Conservation (phyloP, 2,797 vertebrate species). For the Threskiornis aethiopicus region DNA sequence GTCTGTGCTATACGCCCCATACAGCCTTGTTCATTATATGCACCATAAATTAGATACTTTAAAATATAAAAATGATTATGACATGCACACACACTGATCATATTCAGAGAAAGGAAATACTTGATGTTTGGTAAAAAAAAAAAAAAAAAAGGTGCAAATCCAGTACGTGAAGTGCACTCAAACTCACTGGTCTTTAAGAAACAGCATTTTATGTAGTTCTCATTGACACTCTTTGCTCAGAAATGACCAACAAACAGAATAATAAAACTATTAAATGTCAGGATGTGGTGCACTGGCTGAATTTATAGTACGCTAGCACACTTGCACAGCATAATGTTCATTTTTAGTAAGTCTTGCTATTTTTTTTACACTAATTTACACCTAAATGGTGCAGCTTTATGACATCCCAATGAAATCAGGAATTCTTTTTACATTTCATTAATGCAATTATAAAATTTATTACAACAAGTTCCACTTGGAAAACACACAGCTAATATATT, state of each 20-base stretch:
- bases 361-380: background rate
- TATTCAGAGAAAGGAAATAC: background rate
- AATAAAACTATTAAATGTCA: conserved; percentile 23
- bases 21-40: background rate
- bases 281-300: background rate
- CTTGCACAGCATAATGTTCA: background rate
- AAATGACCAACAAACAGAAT: conserved; percentile 10
- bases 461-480: background rate
- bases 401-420: background rate
- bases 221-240: background rate
- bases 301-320: background rate
- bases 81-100: background rate
- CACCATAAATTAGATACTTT: background rate
- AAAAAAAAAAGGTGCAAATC: background rate
- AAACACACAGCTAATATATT: background rate
- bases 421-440: background rate
- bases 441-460: background rate
- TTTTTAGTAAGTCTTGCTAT: background rate
- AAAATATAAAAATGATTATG: background rate
- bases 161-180: background rate
- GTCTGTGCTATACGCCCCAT: background rate
- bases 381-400: background rate
- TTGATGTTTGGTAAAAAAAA: background rate
- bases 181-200: background rate
- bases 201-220: background rate